These are phyloP conservation scores for Acromyrmex echinatior DNA, from an alignment of 1,140 invertebrate species.

Conservation along the genomic window DNA sequence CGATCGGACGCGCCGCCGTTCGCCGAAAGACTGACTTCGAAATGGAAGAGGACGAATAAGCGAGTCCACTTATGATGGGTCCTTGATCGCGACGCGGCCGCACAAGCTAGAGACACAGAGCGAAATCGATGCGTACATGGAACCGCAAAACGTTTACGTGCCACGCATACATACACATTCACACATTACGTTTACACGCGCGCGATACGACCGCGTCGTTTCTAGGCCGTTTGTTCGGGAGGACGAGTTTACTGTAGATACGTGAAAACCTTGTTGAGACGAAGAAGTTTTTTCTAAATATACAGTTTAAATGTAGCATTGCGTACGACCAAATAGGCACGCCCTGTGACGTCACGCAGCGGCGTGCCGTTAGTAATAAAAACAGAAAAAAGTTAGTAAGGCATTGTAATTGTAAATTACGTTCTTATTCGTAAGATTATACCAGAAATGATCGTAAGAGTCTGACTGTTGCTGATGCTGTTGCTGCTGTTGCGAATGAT, in stretches of 20 bases:
- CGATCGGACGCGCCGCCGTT: slow-evolving; percentile 45
- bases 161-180: background rate
- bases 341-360: slow-evolving; percentile 73
- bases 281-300: slow-evolving; percentile 84
- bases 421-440: slow-evolving; percentile 77
- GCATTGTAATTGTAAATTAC: slow-evolving; percentile 84
- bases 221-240: slow-evolving; percentile 73
- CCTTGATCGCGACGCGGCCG: slow-evolving; percentile 46
- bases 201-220: slow-evolving; percentile 65
- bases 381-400: slow-evolving; percentile 71
- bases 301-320: slow-evolving; percentile 84
- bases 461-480: slow-evolving; percentile 71
- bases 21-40: slow-evolving; percentile 53
- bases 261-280: slow-evolving; percentile 82
- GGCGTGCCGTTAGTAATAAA: slow-evolving; percentile 80
- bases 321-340: slow-evolving; percentile 84
- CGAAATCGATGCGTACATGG: slow-evolving; percentile 1
- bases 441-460: slow-evolving; percentile 76
- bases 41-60: slow-evolving; percentile 26
- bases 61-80: slow-evolving; percentile 48
- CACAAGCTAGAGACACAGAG: background rate
- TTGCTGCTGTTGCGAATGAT: slow-evolving; percentile 64
- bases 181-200: slow-evolving; percentile 37
- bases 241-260: slow-evolving; percentile 83
- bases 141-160: background rate